These are phyloP conservation scores for Euthynnus affinis DNA, from an alignment of 2,797 vertebrate species.

Conservation along the genomic window DNA sequence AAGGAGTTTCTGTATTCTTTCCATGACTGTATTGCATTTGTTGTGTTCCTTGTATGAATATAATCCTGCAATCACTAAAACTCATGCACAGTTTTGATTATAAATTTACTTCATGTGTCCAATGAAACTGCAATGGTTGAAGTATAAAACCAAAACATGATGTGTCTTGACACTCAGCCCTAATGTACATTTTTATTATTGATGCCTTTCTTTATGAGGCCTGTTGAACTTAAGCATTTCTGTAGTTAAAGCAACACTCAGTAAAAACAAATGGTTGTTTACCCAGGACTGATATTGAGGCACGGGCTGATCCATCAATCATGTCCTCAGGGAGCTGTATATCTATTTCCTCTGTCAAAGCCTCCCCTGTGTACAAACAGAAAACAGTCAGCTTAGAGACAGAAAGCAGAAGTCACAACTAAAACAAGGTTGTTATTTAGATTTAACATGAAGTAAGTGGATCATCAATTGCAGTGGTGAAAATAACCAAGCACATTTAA, in stretches of 20 bases:
- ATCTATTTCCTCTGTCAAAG: constrained; percentile 58
- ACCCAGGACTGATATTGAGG: constrained; percentile 85
- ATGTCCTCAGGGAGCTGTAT: constrained; percentile 80
- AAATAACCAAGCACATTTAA: no score
- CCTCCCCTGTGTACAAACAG: constrained; percentile 57
- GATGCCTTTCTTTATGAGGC: not conserved
- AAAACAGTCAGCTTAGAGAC: constrained; percentile 4
- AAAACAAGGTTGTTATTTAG: not conserved
- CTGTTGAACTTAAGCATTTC: not conserved
- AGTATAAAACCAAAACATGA: not conserved
- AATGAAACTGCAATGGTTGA: not conserved
- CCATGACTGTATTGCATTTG: not conserved
- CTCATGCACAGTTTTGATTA: not conserved
- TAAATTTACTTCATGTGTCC: not conserved
- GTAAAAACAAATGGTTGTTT: constrained; percentile 42
- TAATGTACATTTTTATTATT: not conserved
- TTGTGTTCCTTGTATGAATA: not conserved
- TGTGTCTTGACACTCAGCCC: not conserved
- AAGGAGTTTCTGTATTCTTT: not conserved
- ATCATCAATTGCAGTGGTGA: not conserved
- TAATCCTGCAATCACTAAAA: not conserved
- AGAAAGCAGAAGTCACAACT: not conserved
- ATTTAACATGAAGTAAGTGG: no score
- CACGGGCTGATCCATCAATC: constrained; percentile 81
- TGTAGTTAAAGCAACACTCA: not conserved